Conservation (phyloP, 2,888 invertebrate species). For the Yponomeuta sedellus region DNA sequence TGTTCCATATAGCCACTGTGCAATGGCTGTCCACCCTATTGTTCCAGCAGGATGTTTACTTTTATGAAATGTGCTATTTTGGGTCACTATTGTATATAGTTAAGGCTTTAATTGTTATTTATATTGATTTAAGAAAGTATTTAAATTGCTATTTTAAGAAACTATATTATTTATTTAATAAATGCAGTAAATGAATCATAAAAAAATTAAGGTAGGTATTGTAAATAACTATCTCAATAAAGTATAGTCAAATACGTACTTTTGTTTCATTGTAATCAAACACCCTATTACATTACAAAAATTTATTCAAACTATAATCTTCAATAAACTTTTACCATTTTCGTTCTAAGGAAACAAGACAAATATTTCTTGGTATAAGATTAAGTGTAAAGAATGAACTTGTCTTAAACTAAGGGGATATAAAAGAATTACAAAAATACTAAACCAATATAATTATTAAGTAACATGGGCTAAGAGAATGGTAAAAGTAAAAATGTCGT, state of each 20-base stretch:
- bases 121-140: background rate
- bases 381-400: conserved; percentile 5
- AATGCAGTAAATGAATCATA: no score
- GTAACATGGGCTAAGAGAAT: conserved; percentile 38
- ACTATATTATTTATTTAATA: background rate
- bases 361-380: conserved; percentile 1
- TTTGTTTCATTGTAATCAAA: conserved; percentile 1
- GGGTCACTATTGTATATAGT: background rate
- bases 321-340: conserved; percentile 50
- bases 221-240: background rate
- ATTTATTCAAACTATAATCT: conserved; percentile 65
- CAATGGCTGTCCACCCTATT: no score
- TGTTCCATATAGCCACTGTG: no score
- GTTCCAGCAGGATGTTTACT: background rate
- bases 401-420: conserved; percentile 5
- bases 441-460: conserved; percentile 29
- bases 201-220: background rate
- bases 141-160: background rate
- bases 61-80: background rate
- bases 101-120: background rate
- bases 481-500: conserved; percentile 29
- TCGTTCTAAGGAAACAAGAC: conserved; percentile 18
- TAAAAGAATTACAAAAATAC: conserved; percentile 5
- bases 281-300: conserved; percentile 51
- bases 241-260: background rate